These are phyloP conservation scores for Dryocosmus kuriphilus DNA, from an alignment of 2,888 invertebrate genomes.

Conservation along the genomic window DNA sequence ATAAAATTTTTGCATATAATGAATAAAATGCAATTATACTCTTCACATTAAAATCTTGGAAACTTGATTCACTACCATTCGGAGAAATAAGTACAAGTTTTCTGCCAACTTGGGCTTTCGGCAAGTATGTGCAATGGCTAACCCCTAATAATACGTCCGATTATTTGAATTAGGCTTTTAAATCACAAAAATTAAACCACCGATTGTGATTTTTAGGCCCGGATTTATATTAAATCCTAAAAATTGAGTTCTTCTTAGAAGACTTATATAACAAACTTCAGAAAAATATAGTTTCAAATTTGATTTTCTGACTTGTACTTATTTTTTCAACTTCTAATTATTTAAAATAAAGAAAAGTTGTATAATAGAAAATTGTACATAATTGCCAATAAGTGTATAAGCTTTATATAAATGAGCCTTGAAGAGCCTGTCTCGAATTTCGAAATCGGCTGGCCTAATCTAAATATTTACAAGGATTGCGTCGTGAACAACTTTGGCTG, in stretches of 20 bases:
- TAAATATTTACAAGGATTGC: slow-evolving; percentile 36
- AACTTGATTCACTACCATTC: background rate
- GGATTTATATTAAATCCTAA: background rate
- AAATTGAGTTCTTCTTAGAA: background rate
- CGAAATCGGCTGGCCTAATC: slow-evolving; percentile 24
- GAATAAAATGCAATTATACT: background rate
- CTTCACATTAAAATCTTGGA: background rate
- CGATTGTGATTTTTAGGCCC: background rate
- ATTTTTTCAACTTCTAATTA: slow-evolving; percentile 15
- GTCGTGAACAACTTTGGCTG: slow-evolving; percentile 14
- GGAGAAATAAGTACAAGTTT: slow-evolving; percentile 1
- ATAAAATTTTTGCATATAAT: background rate
- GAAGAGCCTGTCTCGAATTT: background rate
- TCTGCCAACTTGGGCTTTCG: background rate
- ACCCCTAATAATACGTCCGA: background rate
- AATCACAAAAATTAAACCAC: background rate
- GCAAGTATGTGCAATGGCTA: background rate
- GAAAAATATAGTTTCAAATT: background rate
- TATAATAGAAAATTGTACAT: slow-evolving; percentile 4
- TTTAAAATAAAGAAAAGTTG: background rate
- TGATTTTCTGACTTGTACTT: background rate
- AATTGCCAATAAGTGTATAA: background rate
- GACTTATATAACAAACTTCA: background rate
- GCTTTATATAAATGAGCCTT: background rate
- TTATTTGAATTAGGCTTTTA: background rate